These are phyloP conservation scores for Malurus alboscapulatus DNA, from an alignment of 2,113 vertebrate species.

Conservation along the genomic window DNA sequence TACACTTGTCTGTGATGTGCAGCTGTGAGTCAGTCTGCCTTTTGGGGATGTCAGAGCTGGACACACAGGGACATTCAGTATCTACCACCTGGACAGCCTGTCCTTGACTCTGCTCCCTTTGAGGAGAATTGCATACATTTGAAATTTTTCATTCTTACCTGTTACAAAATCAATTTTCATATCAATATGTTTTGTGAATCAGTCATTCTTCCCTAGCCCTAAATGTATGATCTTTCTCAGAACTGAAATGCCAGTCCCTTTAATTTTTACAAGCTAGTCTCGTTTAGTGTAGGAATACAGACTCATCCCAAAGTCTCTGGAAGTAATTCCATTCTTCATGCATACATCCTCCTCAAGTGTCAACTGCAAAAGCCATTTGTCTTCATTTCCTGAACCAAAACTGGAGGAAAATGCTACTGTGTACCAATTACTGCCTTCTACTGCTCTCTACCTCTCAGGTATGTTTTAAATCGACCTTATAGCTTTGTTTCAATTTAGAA, in stretches of 20 bases:
- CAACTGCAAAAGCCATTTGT: not conserved
- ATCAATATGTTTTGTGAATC: not conserved
- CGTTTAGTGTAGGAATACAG: rapidly evolving
- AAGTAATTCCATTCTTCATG: not conserved
- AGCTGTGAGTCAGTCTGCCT: not conserved
- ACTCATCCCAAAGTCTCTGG: not conserved
- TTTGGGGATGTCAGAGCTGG: rapidly evolving
- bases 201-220: not conserved
- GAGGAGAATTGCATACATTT: not conserved
- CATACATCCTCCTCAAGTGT: not conserved
- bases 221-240: not conserved
- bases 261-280: not conserved
- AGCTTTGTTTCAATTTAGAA: not conserved
- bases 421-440: not conserved
- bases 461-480: not conserved
- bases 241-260: not conserved
- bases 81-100: not conserved
- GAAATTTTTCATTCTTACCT: not conserved
- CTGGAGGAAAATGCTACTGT: rapidly evolving
- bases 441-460: not conserved
- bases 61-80: not conserved
- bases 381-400: not conserved
- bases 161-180: not conserved
- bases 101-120: not conserved
- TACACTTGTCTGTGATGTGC: rapidly evolving